Evolutionary conservation across 2,113 vertebrate genomes (phyloP).

Genomic region (Mesitornis unicolor): DNA sequence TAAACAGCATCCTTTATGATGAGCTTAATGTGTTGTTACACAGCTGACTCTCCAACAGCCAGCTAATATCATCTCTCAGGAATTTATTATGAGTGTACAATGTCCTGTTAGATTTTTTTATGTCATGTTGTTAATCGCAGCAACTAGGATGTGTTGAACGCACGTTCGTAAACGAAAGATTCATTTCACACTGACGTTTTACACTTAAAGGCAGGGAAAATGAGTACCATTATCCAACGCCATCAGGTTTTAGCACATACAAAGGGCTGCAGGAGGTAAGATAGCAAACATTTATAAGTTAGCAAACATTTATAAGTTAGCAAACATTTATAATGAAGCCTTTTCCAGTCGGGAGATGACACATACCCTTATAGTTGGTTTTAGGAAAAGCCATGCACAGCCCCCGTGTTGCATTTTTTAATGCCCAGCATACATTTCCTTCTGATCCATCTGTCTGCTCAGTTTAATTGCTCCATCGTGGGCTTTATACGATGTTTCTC

Average conservation of each 20-base stretch:
- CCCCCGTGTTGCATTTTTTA: not conserved
- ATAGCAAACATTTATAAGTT: not conserved
- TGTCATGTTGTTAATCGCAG: constrained; percentile 16
- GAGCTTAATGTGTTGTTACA: not conserved
- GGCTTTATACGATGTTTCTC: not conserved
- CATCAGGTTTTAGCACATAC: not conserved
- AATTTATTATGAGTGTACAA: constrained; percentile 19
- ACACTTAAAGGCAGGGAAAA: not conserved
- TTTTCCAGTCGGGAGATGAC: not conserved
- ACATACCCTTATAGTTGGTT: not conserved
- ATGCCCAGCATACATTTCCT: not conserved
- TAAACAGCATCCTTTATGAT: not conserved
- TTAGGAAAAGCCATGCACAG: not conserved
- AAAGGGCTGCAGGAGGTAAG: not conserved
- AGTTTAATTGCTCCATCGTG: not conserved
- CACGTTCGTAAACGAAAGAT: not conserved
- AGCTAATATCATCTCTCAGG: constrained; percentile 45
- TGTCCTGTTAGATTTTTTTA: constrained; percentile 12
- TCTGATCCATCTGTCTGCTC: constrained; percentile 13
- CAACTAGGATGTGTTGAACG: not conserved
- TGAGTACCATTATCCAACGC: rapidly evolving
- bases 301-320: not conserved
- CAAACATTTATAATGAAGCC: not conserved
- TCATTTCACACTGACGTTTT: not conserved
- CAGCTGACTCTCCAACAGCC: not conserved